Percentiles rank a stretch among this genome's conserved stretches.
phyloP scores from a whole-genome alignment of 2,888 invertebrate species.

The Xylota sylvarum region DNA sequence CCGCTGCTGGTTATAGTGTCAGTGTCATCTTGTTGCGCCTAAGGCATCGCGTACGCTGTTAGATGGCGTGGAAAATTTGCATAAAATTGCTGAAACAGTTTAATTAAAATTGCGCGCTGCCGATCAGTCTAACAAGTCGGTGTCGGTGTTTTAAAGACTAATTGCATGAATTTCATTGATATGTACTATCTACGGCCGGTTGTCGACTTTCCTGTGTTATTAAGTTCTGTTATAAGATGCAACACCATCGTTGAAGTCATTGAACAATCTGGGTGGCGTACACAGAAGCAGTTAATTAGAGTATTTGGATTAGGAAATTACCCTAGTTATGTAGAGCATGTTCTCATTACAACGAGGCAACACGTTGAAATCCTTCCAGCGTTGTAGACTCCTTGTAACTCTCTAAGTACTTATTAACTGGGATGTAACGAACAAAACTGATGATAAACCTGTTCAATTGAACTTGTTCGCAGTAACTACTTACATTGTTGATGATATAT shows the following conservation, averaged over 20 bases:
- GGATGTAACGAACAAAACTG: not conserved
- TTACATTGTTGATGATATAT: not conserved
- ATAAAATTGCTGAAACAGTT: conserved; percentile 56
- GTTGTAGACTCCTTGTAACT: not conserved
- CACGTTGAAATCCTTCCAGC: not conserved
- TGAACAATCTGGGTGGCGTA: conserved; percentile 42
- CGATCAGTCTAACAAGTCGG: conserved; percentile 51
- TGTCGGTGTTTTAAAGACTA: conserved; percentile 15
- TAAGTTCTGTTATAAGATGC: conserved; percentile 53
- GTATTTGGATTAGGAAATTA: conserved; percentile 22
- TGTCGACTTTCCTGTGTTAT: conserved; percentile 62
- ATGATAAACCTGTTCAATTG: not conserved
- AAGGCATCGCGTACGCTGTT: conserved; percentile 34
- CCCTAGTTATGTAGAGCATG: conserved; percentile 8
- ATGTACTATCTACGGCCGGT: conserved; percentile 1
- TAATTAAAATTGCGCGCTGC: conserved; percentile 47
- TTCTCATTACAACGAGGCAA: not conserved
- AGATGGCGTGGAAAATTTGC: conserved; percentile 56
- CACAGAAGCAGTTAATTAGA: conserved; percentile 28
- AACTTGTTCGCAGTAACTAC: not conserved
- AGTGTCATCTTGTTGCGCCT: conserved; percentile 55
- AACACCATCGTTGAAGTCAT: conserved; percentile 5
- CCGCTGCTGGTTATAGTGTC: conserved; percentile 27
- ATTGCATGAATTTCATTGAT: conserved; percentile 5
- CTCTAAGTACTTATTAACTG: not conserved